These are phyloP conservation scores for Nasonovia ribisnigri DNA, from an alignment of 2,888 invertebrate species.

Conservation along the genomic window DNA sequence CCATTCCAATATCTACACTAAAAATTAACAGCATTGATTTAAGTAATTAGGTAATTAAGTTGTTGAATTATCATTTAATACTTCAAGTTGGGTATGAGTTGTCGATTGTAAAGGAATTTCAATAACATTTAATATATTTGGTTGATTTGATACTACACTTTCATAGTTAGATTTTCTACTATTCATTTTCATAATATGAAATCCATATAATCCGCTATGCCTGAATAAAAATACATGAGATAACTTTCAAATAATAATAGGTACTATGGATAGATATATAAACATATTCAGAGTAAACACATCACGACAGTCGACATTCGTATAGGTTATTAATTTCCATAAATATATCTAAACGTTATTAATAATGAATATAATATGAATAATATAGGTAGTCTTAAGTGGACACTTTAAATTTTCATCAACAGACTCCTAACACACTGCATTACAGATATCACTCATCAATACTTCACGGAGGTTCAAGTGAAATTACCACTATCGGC, in stretches of 20 bases:
- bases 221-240: neutral
- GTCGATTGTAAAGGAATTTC: constrained; percentile 53
- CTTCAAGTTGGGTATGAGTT: constrained; percentile 34
- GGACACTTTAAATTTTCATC: neutral
- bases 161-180: constrained; percentile 23
- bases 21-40: neutral
- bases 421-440: neutral
- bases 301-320: neutral
- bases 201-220: constrained; percentile 50
- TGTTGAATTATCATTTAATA: neutral
- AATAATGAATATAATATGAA: neutral
- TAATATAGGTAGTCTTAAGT: neutral
- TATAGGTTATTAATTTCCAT: neutral
- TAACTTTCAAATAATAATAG: neutral
- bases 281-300: neutral
- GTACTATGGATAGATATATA: neutral
- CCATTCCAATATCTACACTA: constrained; percentile 59
- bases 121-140: constrained; percentile 20
- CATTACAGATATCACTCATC: neutral
- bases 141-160: constrained; percentile 24
- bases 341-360: neutral
- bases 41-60: neutral
- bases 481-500: neutral
- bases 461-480: neutral
- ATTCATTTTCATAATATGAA: constrained; percentile 41